Evolutionary conservation across 2,113 vertebrate species (phyloP).

Genomic region (Odocoileus virginianus): DNA sequence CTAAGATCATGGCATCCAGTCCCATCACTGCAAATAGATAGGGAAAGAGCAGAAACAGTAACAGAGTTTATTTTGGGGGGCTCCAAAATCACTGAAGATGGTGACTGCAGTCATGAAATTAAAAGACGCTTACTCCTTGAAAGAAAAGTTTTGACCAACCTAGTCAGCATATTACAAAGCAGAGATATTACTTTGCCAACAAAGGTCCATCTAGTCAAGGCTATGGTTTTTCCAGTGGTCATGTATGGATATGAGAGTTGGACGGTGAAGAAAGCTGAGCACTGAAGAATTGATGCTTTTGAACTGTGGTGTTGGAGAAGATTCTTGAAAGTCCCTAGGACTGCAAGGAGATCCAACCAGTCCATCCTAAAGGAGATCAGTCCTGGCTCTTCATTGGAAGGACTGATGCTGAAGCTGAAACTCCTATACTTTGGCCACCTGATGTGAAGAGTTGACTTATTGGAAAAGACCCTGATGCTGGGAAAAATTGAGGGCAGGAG

Average conservation of each 20-base stretch:
- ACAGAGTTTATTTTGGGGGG: neutral
- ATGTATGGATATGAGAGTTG: neutral
- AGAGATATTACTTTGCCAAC: neutral
- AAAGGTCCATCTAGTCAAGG: rapidly evolving
- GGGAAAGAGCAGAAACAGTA: neutral
- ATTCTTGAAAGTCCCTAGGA: neutral
- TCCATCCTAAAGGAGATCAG: neutral
- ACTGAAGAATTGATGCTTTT: rapidly evolving
- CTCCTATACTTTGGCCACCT: neutral
- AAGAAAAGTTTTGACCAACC: neutral
- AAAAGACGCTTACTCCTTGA: rapidly evolving
- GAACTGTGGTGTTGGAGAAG: neutral
- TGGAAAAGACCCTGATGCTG: neutral
- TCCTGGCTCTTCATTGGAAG: neutral
- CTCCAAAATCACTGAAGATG: neutral
- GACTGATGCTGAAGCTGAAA: neutral
- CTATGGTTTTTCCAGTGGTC: neutral
- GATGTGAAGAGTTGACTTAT: neutral
- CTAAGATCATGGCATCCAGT: too few species aligned
- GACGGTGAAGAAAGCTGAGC: neutral
- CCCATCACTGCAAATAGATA: too few species aligned
- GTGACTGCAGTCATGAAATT: neutral
- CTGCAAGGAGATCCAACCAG: neutral
- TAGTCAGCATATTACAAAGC: neutral
- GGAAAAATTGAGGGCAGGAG: neutral